Percentiles rank a stretch among this genome's conserved stretches.
Evolutionary conservation across 2,888 invertebrate genomes (phyloP).

Genomic region (Dexiosoma caninum): DNA sequence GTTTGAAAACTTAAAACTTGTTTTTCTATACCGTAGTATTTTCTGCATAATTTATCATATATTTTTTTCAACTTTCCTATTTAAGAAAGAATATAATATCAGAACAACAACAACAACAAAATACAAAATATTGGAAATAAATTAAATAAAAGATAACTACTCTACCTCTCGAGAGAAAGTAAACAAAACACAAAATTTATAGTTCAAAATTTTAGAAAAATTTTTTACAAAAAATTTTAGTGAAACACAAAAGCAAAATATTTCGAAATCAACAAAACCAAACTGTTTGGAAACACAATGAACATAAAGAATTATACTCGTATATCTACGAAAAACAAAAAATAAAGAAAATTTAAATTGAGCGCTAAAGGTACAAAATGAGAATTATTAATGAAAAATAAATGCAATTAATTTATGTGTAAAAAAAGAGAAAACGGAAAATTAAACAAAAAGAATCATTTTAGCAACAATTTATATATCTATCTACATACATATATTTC

Average conservation of each 20-base stretch:
- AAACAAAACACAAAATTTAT: conserved; percentile 45
- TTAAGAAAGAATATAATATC: not conserved
- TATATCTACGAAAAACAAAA: no score
- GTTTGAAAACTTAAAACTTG: no score
- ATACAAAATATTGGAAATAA: not conserved
- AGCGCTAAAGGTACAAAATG: conserved; percentile 77
- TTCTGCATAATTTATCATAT: conserved; percentile 54
- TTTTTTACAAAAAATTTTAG: conserved; percentile 53
- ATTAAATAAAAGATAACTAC: conserved; percentile 16
- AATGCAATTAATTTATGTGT: conserved; percentile 21
- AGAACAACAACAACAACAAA: conserved; percentile 8
- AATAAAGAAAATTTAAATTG: conserved; percentile 72
- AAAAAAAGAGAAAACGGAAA: conserved; percentile 12
- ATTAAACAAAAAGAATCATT: conserved; percentile 21
- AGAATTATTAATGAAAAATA: conserved; percentile 52
- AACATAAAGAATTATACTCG: conserved; percentile 58
- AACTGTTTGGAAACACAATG: conserved; percentile 64
- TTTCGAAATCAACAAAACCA: conserved; percentile 34
- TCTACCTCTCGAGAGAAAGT: conserved; percentile 54
- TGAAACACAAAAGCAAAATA: conserved; percentile 7
- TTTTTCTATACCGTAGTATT: conserved; percentile 23
- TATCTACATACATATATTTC: no score
- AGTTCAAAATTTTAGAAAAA: conserved; percentile 63
- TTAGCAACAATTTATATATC: conserved; percentile 38
- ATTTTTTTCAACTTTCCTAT: not conserved